Percentiles rank a stretch among this genome's conserved stretches.
phyloP scores from a whole-genome alignment of 2,888 invertebrate species.

The Diploptera punctata region DNA sequence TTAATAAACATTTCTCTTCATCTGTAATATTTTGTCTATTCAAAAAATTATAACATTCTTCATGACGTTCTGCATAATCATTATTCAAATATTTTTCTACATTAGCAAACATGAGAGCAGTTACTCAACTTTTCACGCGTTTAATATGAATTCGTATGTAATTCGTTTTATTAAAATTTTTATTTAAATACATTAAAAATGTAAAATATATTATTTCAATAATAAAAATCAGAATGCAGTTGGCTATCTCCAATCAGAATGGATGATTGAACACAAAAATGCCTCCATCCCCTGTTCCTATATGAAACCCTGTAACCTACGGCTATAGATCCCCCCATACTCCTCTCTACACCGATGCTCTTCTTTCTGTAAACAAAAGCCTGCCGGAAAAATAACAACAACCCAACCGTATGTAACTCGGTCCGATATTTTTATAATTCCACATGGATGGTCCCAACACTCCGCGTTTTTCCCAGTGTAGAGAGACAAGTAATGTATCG shows the following conservation, averaged over 20 bases:
- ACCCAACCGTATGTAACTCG: conserved; percentile 25
- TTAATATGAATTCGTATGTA: neutral
- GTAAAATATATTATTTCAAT: conserved; percentile 25
- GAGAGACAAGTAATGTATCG: conserved; percentile 19
- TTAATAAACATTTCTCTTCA: no score
- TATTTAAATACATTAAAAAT: conserved; percentile 24
- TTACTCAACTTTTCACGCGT: neutral
- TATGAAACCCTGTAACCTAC: conserved; percentile 20
- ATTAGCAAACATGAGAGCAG: neutral
- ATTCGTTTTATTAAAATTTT: neutral
- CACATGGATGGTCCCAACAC: conserved; percentile 25
- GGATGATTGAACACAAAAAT: conserved; percentile 23
- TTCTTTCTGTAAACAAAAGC: conserved; percentile 31
- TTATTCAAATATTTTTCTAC: neutral
- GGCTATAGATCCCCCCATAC: conserved; percentile 20
- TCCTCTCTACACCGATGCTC: conserved; percentile 19
- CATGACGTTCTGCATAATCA: no score
- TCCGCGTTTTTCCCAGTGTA: conserved; percentile 27
- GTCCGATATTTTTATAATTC: conserved; percentile 31
- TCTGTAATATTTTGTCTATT: no score
- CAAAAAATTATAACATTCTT: no score
- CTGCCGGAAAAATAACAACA: conserved; percentile 31
- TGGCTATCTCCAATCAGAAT: conserved; percentile 24
- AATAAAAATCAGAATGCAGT: conserved; percentile 17
- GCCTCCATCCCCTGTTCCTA: conserved; percentile 9